These are phyloP conservation scores for Sebastes wilsoni DNA, from an alignment of 2,797 vertebrate genomes.

Conservation along the genomic window DNA sequence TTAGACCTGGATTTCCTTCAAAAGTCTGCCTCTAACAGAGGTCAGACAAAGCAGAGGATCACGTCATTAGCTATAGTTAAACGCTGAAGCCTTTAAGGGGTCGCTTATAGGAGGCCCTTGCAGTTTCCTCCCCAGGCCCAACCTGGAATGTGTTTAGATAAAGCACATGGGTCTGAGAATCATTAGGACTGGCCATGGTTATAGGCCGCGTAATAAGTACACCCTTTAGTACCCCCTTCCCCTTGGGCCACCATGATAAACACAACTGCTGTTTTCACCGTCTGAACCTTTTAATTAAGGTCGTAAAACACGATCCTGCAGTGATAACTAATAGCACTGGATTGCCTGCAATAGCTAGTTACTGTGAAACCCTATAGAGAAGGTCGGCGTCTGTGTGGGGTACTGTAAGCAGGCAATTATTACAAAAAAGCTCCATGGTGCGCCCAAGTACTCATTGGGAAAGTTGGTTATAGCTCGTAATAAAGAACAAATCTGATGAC, in stretches of 20 bases:
- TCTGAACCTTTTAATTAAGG: conserved; percentile 73
- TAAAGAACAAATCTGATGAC: conserved; percentile 24
- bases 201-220: conserved; percentile 49
- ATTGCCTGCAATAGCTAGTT: conserved; percentile 25
- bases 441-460: conserved; percentile 15
- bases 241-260: conserved; percentile 65
- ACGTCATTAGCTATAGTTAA: conserved; percentile 38
- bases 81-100: conserved; percentile 15
- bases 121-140: conserved; percentile 29
- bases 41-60: conserved; percentile 23
- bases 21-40: background rate
- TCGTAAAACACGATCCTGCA: conserved; percentile 68
- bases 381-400: conserved; percentile 28
- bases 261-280: conserved; percentile 68
- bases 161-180: conserved; percentile 44
- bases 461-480: conserved; percentile 17
- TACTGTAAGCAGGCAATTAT: conserved; percentile 17
- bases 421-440: conserved; percentile 27
- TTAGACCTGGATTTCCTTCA: conserved; percentile 1
- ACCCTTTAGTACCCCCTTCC: conserved; percentile 36
- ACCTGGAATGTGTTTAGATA: conserved; percentile 64
- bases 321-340: conserved; percentile 55
- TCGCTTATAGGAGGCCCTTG: conserved; percentile 12
- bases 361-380: conserved; percentile 17
- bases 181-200: conserved; percentile 49